Base-by-base conservation (phyloP, 2,113 vertebrate species). In the Anolis carolinensis region DNA sequence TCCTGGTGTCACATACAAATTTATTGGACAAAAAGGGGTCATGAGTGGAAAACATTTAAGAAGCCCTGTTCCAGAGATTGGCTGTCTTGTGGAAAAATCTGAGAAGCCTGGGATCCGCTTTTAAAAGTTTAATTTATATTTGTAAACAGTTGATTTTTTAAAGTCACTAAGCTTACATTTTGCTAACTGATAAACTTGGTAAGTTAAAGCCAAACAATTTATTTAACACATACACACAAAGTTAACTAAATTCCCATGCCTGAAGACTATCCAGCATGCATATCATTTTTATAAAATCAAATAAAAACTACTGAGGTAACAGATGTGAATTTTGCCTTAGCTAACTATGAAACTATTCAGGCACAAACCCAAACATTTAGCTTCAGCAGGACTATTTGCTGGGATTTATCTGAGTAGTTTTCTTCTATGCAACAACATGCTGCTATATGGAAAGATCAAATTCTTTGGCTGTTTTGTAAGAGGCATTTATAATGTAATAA, bases 261-360 rank as follows among this genome's bases (percentile, higher is more conserved):
- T 67, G 21, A 81, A 2, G 90, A 32, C 83, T 84, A 39, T 4
- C 20, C 36, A 83, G 44, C 10, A 18, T 86, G 81, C 52, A 72
- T 65, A 10, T n/a, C 67, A 13, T 7, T 86, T 50, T 50, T 84
- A 1, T 18, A 78, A 16, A 55, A 9, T 63, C 20, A 75, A 34
- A 82, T 86, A 80, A 30, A 7, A 81, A 81, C 2, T 50, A 11
- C 18, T 13, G 9, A 44, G 8, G 39, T 48, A 20, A 70, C 7
- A 70, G 65, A 21, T 50, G 18, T 48, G 44, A 52, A 27, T 2
- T 81, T n/a, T 79, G 18, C 16, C 9, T 67, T 67, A 67, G 21
- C 63, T 23, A 65, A 65, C 27, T 48, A 36, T 50, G 21, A 21
- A 63, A 32, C 36, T 52, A 27, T 83, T 73, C 23, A 36, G 23